Percentiles rank a stretch among this genome's conserved stretches.
Conservation (phyloP, 1,140 invertebrate species). For the Amyelois transitella region DNA sequence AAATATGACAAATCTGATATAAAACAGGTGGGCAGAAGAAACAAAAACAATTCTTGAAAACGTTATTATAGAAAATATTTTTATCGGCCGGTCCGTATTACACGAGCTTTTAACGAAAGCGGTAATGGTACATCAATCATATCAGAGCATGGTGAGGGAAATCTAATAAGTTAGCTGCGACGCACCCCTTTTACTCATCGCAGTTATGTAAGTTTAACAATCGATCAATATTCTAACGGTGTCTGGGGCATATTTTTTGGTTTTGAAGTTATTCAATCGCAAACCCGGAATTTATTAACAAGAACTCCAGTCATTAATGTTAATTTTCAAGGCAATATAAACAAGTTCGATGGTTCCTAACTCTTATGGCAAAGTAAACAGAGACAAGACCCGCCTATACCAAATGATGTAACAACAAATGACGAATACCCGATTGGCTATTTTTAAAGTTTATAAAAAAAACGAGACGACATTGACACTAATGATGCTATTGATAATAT, state of each 20-base stretch:
- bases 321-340: slow-evolving; percentile 6
- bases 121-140: slow-evolving; percentile 51
- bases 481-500: background rate
- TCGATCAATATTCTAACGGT: background rate
- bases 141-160: slow-evolving; percentile 33
- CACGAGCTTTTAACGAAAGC: slow-evolving; percentile 37
- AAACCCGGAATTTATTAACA: background rate
- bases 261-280: background rate
- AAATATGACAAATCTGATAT: background rate
- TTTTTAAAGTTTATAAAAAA: slow-evolving; percentile 33
- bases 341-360: slow-evolving; percentile 8
- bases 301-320: background rate
- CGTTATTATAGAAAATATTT: too few relatives aligned
- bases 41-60: too few relatives aligned
- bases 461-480: background rate
- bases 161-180: slow-evolving; percentile 4
- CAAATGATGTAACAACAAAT: slow-evolving; percentile 41
- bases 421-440: slow-evolving; percentile 42
- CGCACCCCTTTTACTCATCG: slow-evolving; percentile 4
- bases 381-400: slow-evolving; percentile 29
- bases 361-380: slow-evolving; percentile 33
- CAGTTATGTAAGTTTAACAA: background rate
- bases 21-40: background rate
- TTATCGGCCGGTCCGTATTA: too few relatives aligned
- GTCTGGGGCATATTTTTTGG: too few relatives aligned